Base-by-base conservation (phyloP, 1,140 invertebrate species). In the Drosophila elegans region DNA sequence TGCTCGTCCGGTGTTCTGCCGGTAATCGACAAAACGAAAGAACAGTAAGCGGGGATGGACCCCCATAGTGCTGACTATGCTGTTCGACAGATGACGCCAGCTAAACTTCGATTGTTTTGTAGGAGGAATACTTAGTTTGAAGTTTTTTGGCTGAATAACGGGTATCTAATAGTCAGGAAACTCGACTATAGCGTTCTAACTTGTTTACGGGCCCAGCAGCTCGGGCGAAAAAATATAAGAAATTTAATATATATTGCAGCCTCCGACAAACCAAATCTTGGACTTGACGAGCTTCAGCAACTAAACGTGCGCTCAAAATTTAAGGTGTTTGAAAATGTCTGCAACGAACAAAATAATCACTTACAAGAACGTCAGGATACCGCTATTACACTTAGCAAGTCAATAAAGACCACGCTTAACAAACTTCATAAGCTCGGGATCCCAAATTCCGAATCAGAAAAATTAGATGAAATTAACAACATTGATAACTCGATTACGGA, bases 201-300 rank as follows among this genome's bases (percentile, higher is more conserved):
- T 21, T 21, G 16, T 21, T 21, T 21, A 21, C 16, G 16, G 1
- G 16, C 16, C 16, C 16, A 21, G 16, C 16, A 21, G 16, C 16
- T 21, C 16, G 16, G 16, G 16, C 16, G 16, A 21, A 21, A 21
- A 21, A 21, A 21, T 21, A 6, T 3, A 32, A 32, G 2, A 32
- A 41, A 27, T 5, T 3, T 39, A 41, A 13, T 29, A 29, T 21
- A 13, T 21, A 36, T 61, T 64, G 6, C 36, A 85, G 97, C 96
- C 53, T 97, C 96, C 73, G 96, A 97, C 88, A 97, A 97, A 91
- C 96, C 97, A n/a, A 96, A 97, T 93, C 94, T 98, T 39, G 97
- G 97, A 25, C 93, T 98, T 21, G 96, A 97, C 80, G 97, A 98
- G 90, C 92, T 98, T 45, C 95, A 96, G 11, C 94, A 94, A 64